Conservation (phyloP, 2,113 vertebrate species). For the Limanda limanda region DNA sequence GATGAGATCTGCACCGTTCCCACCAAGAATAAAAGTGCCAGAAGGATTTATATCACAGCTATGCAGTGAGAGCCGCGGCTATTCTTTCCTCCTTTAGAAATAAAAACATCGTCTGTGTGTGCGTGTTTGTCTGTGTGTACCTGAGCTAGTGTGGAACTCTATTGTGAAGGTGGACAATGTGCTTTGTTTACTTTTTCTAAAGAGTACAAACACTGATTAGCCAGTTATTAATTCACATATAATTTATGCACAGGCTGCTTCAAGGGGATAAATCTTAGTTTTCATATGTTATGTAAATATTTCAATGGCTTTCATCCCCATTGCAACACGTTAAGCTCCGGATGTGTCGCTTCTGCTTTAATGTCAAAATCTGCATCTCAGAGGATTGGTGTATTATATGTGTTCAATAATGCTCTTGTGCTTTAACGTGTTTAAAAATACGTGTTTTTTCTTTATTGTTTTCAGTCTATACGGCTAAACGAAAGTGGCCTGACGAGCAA, state of each 20-base stretch:
- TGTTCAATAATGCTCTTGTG: not conserved
- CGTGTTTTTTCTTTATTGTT: not conserved
- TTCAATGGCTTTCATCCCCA: not conserved
- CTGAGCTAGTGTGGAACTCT: constrained; percentile 32
- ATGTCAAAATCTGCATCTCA: not conserved
- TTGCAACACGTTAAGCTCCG: not conserved
- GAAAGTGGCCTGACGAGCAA: constrained; percentile 31
- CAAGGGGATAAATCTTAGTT: not conserved
- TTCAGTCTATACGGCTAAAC: not conserved
- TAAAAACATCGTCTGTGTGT: constrained; percentile 40
- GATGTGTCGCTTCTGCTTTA: not conserved
- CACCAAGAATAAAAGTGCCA: constrained; percentile 47
- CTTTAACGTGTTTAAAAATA: not conserved
- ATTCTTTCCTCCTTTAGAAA: constrained; percentile 32
- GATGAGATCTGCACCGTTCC: constrained; percentile 46
- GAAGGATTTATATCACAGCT: constrained; percentile 46
- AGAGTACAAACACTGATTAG: constrained; percentile 5
- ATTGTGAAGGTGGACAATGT: constrained; percentile 36
- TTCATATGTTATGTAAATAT: not conserved
- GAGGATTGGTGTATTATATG: not conserved
- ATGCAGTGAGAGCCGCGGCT: constrained; percentile 18
- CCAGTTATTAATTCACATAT: not conserved
- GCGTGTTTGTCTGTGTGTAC: constrained; percentile 12
- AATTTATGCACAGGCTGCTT: not conserved
- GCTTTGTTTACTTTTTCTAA: constrained; percentile 41